Evolutionary conservation across 1,140 invertebrate species (phyloP), one percentile per base, ranked within the genome.

Genomic region (Drosophila setifemur): DNA sequence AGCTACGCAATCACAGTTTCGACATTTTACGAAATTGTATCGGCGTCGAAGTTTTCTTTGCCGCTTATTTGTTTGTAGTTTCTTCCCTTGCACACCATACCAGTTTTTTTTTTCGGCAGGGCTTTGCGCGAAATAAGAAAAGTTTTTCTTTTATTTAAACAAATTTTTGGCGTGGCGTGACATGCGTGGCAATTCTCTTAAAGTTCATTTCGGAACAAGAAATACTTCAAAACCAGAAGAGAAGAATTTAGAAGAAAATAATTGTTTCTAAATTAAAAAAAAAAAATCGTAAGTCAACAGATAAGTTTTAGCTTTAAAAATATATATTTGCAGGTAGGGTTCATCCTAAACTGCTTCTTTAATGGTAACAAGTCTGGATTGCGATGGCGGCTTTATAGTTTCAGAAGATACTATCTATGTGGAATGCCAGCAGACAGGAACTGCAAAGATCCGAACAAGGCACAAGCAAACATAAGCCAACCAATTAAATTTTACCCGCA

Each of bases 401-500:
- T n/a, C n/a, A n/a, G 60, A 66, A 77, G 71, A 83, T 83, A 77
- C 83, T 54, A 73, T 82, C 63, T 73, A 61, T 77, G 83, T 69
- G 45, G 53, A 52, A n/a, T n/a, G n/a, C n/a, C n/a, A 53, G 11
- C 44, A 40, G 39, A 26, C 19, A 26, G 29, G 44, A 21, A 69
- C 29, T 23, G 37, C 63, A 44, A 61, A 37, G 40, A 12, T 37
- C 40, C 14, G 21, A 18, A 52, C 8, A 37, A 25, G 28, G 18
- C 9, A 14, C 35, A 23, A 25, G 16, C 12, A 28, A 28, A 42
- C 12, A 18, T 37, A 58, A 21, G 48, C 23, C 60, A 67, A 77
- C 85, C 85, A 88, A 88, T 88, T 88, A 88, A 88, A 88, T 88
- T 85, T 85, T 67, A 88, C 78, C 79, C 78, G 85, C 85, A 85